Conservation (phyloP, 1,140 invertebrate species). For the Gryon sp. region DNA sequence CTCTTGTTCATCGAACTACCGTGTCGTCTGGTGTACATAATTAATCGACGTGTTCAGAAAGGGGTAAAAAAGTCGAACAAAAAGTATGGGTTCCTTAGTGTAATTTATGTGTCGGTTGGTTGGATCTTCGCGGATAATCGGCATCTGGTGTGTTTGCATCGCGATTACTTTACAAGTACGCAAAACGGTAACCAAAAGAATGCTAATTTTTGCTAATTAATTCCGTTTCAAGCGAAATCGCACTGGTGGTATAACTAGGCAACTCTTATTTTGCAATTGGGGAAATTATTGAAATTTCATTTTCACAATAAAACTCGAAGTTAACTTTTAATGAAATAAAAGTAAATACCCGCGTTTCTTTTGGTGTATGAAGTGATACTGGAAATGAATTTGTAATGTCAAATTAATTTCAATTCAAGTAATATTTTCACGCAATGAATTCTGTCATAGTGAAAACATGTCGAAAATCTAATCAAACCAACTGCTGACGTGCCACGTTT, state of each 20-base stretch:
- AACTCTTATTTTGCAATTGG: background rate
- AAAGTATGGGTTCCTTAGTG: slow-evolving; percentile 21
- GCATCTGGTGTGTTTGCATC: slow-evolving; percentile 46
- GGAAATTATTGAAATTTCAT: background rate
- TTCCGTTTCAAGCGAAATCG: slow-evolving; percentile 39
- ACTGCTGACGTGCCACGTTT: background rate
- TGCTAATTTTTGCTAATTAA: slow-evolving; percentile 65
- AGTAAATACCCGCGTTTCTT: no score
- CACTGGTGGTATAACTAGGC: slow-evolving; percentile 34
- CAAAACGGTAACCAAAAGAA: slow-evolving; percentile 26
- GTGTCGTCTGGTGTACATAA: slow-evolving; percentile 40
- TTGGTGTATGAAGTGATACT: no score
- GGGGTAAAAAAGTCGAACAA: slow-evolving; percentile 24
- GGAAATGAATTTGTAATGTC: no score
- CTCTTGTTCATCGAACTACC: slow-evolving; percentile 38
- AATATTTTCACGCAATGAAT: no score
- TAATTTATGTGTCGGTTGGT: slow-evolving; percentile 43
- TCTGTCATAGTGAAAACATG: slow-evolving; percentile 1
- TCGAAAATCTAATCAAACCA: slow-evolving; percentile 13
- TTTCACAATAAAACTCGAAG: no score
- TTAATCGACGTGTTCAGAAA: slow-evolving; percentile 26
- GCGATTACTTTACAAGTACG: slow-evolving; percentile 36
- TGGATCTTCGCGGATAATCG: slow-evolving; percentile 45
- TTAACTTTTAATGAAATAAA: no score
- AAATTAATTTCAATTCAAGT: no score